A percentile compares a stretch with the other conserved stretches of the same genome.
Conservation (phyloP, 1,140 invertebrate genomes). For the Camponotus pennsylvanicus region DNA sequence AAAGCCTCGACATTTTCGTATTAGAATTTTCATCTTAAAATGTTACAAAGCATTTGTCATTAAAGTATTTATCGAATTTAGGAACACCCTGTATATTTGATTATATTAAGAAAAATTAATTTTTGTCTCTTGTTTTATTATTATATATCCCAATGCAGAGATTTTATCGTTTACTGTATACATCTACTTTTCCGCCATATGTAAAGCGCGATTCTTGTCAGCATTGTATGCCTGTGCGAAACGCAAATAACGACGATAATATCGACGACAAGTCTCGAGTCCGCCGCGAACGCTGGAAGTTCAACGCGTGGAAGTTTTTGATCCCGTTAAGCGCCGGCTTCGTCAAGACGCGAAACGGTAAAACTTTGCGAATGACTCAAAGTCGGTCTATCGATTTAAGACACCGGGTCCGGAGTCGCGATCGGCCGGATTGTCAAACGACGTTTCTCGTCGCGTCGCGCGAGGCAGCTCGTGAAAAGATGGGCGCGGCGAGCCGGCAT, state of each 20-base stretch:
- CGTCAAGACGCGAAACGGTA: slow-evolving; percentile 55
- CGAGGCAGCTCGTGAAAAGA: slow-evolving; percentile 76
- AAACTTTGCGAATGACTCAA: slow-evolving; percentile 38
- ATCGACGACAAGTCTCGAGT: neutral
- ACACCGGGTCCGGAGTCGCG: slow-evolving; percentile 32
- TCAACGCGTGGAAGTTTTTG: slow-evolving; percentile 31
- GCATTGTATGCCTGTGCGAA: neutral
- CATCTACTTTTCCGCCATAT: neutral
- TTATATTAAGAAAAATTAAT: neutral
- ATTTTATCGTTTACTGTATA: neutral
- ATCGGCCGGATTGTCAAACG: slow-evolving; percentile 59
- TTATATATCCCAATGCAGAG: neutral
- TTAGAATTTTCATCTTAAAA: no score
- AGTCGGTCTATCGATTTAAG: slow-evolving; percentile 17
- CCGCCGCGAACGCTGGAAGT: slow-evolving; percentile 27
- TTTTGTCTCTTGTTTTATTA: neutral
- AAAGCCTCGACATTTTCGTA: no score
- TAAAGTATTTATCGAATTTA: no score
- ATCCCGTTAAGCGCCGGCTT: slow-evolving; percentile 66
- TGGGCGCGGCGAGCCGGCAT: slow-evolving; percentile 85
- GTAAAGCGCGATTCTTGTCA: neutral
- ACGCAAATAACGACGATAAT: neutral
- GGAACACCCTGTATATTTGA: no score
- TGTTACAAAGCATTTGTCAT: no score
- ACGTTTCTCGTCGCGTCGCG: slow-evolving; percentile 42